Evolutionary conservation across 2,797 vertebrate species (phyloP).

Genomic region (Sternotherus odoratus): DNA sequence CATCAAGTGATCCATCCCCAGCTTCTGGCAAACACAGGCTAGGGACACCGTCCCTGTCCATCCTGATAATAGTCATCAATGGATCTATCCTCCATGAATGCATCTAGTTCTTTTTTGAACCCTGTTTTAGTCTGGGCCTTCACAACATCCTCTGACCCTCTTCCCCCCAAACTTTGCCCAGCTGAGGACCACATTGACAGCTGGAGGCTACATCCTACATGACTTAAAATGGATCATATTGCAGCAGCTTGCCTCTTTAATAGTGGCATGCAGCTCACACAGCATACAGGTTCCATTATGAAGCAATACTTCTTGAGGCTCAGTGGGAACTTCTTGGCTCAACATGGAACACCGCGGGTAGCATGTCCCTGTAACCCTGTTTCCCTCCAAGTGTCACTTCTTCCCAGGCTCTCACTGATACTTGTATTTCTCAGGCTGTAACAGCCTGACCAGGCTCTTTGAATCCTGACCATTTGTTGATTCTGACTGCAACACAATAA

Average conservation of each 20-base stretch:
- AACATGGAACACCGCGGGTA: neutral
- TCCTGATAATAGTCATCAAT: too few species aligned
- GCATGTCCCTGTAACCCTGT: neutral
- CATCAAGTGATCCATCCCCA: too few species aligned
- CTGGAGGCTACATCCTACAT: too few species aligned
- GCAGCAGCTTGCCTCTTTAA: neutral
- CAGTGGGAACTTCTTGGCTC: neutral
- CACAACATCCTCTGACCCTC: neutral
- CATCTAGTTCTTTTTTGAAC: too few species aligned
- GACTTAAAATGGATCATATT: neutral
- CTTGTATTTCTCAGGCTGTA: rapidly evolving
- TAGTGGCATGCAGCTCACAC: neutral
- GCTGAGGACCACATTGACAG: neutral
- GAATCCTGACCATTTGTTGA: neutral
- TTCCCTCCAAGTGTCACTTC: neutral
- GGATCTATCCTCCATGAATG: too few species aligned
- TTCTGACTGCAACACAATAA: rapidly evolving
- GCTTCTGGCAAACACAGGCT: too few species aligned
- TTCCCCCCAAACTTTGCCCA: neutral
- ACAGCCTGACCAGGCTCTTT: neutral
- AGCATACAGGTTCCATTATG: neutral
- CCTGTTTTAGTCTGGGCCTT: too few species aligned
- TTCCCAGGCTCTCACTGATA: neutral
- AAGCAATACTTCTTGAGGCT: neutral
- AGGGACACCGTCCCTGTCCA: too few species aligned